Percentiles rank a stretch among this genome's conserved stretches.
Evolutionary conservation across 2,888 invertebrate species (phyloP).

Genomic region (Crepidodera aurea): DNA sequence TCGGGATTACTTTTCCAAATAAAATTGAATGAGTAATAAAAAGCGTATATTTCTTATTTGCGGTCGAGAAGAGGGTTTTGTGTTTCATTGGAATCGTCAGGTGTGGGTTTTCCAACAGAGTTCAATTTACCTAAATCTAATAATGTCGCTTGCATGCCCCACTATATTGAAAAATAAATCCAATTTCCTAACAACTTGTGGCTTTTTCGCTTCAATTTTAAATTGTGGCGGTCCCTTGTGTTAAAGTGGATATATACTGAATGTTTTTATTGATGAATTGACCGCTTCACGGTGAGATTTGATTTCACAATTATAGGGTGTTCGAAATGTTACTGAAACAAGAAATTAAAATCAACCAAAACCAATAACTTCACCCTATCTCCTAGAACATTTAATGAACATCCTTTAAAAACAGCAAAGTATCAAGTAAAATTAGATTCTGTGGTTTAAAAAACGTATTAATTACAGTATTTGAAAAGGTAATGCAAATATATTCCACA

Average conservation of each 20-base stretch:
- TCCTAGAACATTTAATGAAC: too few species aligned
- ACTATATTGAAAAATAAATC: constrained; percentile 46
- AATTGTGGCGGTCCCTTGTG: constrained; percentile 36
- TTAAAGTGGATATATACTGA: constrained; percentile 11
- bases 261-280: constrained; percentile 1
- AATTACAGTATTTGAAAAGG: too few species aligned
- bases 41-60: constrained; percentile 16
- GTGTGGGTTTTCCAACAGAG: constrained; percentile 41
- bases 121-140: constrained; percentile 43
- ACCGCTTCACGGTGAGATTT: constrained; percentile 1
- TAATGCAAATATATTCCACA: too few species aligned
- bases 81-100: constrained; percentile 38
- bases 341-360: too few species aligned
- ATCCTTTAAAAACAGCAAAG: too few species aligned
- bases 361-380: too few species aligned
- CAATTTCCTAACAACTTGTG: constrained; percentile 42
- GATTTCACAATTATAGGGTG: too few species aligned
- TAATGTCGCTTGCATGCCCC: constrained; percentile 39
- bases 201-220: constrained; percentile 44
- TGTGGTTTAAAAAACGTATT: too few species aligned
- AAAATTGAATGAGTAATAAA: constrained; percentile 18
- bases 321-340: too few species aligned
- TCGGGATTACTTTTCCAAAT: constrained; percentile 4
- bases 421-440: too few species aligned
- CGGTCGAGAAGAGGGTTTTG: constrained; percentile 27